Base-by-base conservation (phyloP, 2,888 invertebrate species). In the Rhodophaea formosa region DNA sequence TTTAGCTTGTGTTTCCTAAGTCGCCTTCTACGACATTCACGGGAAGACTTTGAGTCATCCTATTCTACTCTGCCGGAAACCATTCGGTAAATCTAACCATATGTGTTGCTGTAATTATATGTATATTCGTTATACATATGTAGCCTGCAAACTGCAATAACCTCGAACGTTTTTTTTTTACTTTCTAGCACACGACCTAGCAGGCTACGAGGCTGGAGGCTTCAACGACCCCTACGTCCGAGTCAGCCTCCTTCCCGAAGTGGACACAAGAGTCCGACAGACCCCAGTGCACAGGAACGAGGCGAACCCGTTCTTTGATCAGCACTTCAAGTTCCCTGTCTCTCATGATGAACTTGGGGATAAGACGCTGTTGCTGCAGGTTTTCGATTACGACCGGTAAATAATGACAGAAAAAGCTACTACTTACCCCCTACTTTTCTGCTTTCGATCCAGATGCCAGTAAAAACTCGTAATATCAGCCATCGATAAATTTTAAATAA, bases 291-390 rank as follows among this genome's bases (percentile, higher is more conserved):
- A 96, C 77, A 92, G 96, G 60, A 96, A 96, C 78, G 96, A 97
- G 70, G 93, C 95, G 8, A 96, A 97, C 84, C 97, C 97, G 0
- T 95, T 95, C 85, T 97, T 97, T 82, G 96, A 97, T 88, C 97
- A 97, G 79, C 96, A 96, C 79, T 97, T 97, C 88, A 97, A 97
- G 86, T 97, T 97, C 79, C 97, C 97, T 0, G 96, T 97, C 8
- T 96, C 97, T 12, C 95, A 96, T 69, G 97, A 97, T 68, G 97
- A 97, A 66, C 89, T 97, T 47, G 93, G 94, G 56, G 96, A 96
- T 59, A 96, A 96, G 82, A 95, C 94, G 23, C 86, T 97, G 53
- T 83, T 95, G 60, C 83, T 96, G n/a, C 96, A 96, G 88, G 95
- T 94, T 66, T 93, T 93, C 65, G 93, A 93, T 72, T 93, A 92